Base-by-base conservation (phyloP, 2,797 vertebrate species). In the Chrysocyon brachyurus region DNA sequence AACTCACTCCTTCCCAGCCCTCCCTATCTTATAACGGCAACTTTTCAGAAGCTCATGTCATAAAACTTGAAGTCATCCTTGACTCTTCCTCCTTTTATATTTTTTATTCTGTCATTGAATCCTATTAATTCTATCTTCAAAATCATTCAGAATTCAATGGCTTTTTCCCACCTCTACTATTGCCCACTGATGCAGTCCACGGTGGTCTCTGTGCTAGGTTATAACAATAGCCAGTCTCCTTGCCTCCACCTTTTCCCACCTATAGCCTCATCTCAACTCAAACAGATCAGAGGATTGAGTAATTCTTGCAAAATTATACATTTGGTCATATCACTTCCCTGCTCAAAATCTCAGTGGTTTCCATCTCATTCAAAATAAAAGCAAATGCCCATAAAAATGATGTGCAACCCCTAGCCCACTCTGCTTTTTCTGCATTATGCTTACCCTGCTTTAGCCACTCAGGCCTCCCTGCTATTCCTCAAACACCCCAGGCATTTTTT, bases 391-490 rank as follows among this genome's bases (percentile, higher is more conserved):
- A 4, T 14, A 57, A 90, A 33, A 59, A 28, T 46, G 64, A 72
- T 22, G 10, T 11, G 1, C 2, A 57, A 26, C 9, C 1, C 19
- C 21, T 2, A 12, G 0, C 40, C 15, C 14, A 17, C 8, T 17
- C 40, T 24, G 2, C 17, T 64, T 64, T 26, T 36, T 46, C 7
- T 33, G 40, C 6, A 3, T 28, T 6, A 21, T n/a, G 3, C 17
- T 79, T 28, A 63, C 9, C 54, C 31, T 77, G 6, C 12, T 64
- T 61, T n/a, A 77, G 5, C 8, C 33, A 54, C 5, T 26, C 1
- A 28, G 52, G 7, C n/a, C 61, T 56, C 57, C 24, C 56, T 15
- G 6, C 12, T 61, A 5, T 59, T 88, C 6, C 5, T 36, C 64
- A 77, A 16, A 72, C 4, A 78, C 12, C 26, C 3, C 19, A 52